These are phyloP conservation scores for Bombus sylvicola DNA, from an alignment of 1,140 invertebrate species.

Conservation along the genomic window DNA sequence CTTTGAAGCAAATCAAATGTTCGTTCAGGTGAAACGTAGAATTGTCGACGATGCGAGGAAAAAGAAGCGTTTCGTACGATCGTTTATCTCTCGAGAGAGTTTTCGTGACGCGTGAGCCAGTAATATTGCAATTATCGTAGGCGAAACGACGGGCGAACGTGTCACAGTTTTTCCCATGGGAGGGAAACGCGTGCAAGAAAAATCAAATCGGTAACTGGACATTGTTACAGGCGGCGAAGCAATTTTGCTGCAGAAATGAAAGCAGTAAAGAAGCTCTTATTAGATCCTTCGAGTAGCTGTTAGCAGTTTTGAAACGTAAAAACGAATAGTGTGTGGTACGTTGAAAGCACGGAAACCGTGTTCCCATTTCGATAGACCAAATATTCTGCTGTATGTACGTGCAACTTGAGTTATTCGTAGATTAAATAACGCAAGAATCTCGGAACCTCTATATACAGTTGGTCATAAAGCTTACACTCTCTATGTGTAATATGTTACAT, in stretches of 20 bases:
- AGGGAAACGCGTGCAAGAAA: constrained; percentile 15
- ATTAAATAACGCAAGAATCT: not conserved
- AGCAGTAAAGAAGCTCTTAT: constrained; percentile 32
- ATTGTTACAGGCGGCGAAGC: not conserved
- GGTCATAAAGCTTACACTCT: too few relatives aligned
- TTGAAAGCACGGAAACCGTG: not conserved
- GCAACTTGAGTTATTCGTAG: not conserved
- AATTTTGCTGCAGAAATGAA: constrained; percentile 12
- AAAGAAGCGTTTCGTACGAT: not conserved
- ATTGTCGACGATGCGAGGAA: not conserved
- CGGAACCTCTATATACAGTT: too few relatives aligned
- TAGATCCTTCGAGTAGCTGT: not conserved
- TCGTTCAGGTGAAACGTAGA: not conserved
- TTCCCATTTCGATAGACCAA: not conserved
- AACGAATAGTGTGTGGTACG: not conserved
- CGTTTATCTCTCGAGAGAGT: not conserved
- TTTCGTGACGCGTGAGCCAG: not conserved
- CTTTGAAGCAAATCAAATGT: not conserved
- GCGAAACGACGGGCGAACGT: not conserved
- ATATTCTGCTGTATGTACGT: not conserved
- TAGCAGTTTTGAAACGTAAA: constrained; percentile 25
- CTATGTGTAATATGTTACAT: too few relatives aligned
- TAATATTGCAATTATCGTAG: constrained; percentile 28
- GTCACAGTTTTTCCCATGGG: not conserved
- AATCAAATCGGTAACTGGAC: constrained; percentile 32